Evolutionary conservation across 1,140 invertebrate species (phyloP), one percentile per base, ranked within the genome.

Genomic region (Mercenaria mercenaria): DNA sequence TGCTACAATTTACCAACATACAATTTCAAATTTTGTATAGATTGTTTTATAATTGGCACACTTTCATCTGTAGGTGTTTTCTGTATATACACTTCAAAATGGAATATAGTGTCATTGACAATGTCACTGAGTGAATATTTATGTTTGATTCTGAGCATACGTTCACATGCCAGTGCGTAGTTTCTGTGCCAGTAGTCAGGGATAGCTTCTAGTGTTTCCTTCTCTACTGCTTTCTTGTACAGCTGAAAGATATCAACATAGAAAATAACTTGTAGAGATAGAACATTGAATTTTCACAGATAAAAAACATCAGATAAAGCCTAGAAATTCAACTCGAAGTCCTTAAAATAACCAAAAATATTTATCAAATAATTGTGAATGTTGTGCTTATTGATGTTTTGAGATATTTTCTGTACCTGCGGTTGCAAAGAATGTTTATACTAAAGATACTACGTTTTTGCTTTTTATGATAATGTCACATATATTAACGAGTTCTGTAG

Each of bases 121-220:
- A 94, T 87, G 0, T 83, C 29, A 1, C 50, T 74, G 29, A 91
- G 92, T 32, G 92, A 82, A 26, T 91, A 72, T 15, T 81, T 26
- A 32, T 85, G 80, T 15, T 79, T 50, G 0, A 93, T 23, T 64
- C 90, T 91, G 18, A 93, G 67, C 59, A 95, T 82, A 64, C 89
- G 92, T 84, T 94, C 93, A 91, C 94, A 94, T 26, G 93, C 93
- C 23, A 95, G 88, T 39, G 94, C 95, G 89, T 91, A 95, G 89
- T 95, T 95, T 67, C 93, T 95, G 90, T 95, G 94, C 94, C 94
- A 95, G 88, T 93, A 94, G 34, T 77, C 23, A 92, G 95, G 61
- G 91, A 89, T 76, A 43, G n/a, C 41, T 8, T 83, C 43, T 15
- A 83, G n/a, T 8, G 59, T 26, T 26, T 92, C 37, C 15, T 15